Conservation (phyloP, 2,113 vertebrate genomes). For the Myotis brandtii region DNA sequence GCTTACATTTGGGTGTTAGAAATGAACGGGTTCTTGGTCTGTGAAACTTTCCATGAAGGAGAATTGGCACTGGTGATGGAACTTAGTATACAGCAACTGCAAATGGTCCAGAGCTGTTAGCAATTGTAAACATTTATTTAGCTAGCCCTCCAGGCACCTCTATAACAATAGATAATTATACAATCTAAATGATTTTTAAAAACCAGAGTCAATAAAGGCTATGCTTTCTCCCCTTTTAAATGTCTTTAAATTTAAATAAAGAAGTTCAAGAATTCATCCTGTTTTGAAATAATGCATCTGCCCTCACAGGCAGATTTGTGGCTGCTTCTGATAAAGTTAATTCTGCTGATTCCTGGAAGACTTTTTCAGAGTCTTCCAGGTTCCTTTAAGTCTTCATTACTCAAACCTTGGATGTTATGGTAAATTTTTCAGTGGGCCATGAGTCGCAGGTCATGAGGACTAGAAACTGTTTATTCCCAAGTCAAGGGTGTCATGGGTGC, state of each 20-base stretch:
- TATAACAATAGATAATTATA: conserved; percentile 13
- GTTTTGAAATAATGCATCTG: not conserved
- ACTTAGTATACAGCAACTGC: not conserved
- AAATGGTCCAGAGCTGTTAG: not conserved
- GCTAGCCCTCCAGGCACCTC: not conserved
- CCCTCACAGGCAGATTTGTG: not conserved
- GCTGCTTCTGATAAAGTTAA: conserved; percentile 46
- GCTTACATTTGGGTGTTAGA: not conserved
- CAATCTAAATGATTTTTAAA: conserved; percentile 14
- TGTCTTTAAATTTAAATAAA: not conserved
- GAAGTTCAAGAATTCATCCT: not conserved
- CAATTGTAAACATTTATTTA: conserved; percentile 33
- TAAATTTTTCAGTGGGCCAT: conserved; percentile 21
- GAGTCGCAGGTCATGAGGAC: not conserved
- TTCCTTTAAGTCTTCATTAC: conserved; percentile 50
- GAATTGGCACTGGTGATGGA: not conserved
- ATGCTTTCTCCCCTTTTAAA: not conserved
- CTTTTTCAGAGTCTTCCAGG: conserved; percentile 29
- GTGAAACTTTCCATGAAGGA: not conserved
- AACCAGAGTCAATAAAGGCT: not conserved
- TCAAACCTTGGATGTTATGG: not conserved
- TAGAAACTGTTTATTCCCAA: conserved; percentile 51
- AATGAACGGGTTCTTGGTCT: not conserved
- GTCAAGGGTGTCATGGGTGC: not conserved
- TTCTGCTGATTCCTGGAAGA: conserved; percentile 56